A percentile compares a stretch with the other conserved stretches of the same genome.
These are phyloP conservation scores for Neopipo cinnamomea DNA, from an alignment of 2,113 vertebrate species.

Conservation along the genomic window DNA sequence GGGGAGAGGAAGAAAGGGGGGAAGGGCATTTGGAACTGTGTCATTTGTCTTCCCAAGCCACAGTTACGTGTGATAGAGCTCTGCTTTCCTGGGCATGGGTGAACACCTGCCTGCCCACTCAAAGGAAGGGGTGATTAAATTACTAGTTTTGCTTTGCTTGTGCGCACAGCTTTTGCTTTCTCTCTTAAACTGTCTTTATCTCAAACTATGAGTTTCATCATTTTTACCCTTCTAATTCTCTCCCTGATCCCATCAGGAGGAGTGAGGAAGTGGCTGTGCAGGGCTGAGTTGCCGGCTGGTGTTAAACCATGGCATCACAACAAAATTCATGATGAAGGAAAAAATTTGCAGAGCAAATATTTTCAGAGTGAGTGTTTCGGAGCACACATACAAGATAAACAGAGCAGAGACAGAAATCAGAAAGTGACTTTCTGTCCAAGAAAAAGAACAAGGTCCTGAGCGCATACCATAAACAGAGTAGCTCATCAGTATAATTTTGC, in stretches of 20 bases:
- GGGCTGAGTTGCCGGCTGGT: background rate
- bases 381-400: background rate
- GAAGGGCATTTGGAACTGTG: background rate
- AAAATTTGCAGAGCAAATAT: background rate
- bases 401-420: background rate
- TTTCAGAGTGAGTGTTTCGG: background rate
- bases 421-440: background rate
- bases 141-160: background rate
- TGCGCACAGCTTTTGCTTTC: background rate
- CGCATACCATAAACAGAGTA: background rate
- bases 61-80: fast-evolving
- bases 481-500: background rate
- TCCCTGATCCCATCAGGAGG: background rate
- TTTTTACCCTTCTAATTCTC: background rate
- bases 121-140: background rate
- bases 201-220: background rate
- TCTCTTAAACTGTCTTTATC: background rate
- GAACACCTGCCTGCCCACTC: background rate
- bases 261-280: background rate
- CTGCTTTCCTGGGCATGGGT: background rate
- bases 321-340: background rate
- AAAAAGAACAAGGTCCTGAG: background rate
- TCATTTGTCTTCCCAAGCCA: background rate
- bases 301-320: background rate
- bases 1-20: background rate